Percentiles rank a stretch among this genome's conserved stretches.
phyloP scores from a whole-genome alignment of 2,113 vertebrate species.

The Apus apus region DNA sequence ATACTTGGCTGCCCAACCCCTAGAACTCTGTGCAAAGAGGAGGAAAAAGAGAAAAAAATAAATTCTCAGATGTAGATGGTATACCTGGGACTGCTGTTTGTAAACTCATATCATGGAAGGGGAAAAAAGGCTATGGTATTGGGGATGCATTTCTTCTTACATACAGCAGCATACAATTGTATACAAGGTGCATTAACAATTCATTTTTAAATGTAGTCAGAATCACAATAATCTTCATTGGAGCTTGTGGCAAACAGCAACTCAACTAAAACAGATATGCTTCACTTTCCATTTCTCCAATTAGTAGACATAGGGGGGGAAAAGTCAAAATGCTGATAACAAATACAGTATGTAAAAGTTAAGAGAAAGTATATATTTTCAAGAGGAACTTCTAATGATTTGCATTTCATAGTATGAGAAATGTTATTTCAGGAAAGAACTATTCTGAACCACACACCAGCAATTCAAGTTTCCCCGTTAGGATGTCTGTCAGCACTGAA shows the following conservation, averaged over 20 bases:
- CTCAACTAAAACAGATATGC: not conserved
- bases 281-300: not conserved
- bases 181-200: not conserved
- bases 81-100: not conserved
- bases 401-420: not conserved
- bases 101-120: not conserved
- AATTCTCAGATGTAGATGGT: not conserved
- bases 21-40: not conserved
- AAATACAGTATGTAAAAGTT: not conserved
- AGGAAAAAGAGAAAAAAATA: not conserved
- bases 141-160: not conserved
- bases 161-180: not conserved
- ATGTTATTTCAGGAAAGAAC: not conserved
- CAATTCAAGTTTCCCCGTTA: not conserved
- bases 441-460: not conserved
- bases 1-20: not conserved
- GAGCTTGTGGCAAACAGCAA: not conserved
- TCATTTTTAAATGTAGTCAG: not conserved
- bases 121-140: not conserved
- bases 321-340: not conserved
- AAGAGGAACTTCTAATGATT: not conserved
- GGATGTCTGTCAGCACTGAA: not conserved
- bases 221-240: not conserved
- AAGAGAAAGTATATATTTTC: not conserved
- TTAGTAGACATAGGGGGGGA: accelerated